These are phyloP conservation scores for Drosophila suzukii DNA, from an alignment of 1,140 invertebrate species.

Conservation along the genomic window DNA sequence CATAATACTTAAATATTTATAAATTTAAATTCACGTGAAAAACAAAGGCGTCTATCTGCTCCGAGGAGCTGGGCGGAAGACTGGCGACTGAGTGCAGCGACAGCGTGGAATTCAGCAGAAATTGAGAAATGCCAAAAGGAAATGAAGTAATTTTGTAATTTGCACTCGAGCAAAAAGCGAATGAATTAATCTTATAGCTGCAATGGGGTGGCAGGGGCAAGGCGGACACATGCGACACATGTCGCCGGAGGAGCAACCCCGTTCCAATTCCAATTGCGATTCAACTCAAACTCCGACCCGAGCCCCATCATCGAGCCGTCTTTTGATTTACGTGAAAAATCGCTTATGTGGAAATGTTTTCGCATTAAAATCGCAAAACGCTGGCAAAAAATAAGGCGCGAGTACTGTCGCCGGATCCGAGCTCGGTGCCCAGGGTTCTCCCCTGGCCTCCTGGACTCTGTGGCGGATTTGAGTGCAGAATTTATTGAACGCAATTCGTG, in stretches of 20 bases:
- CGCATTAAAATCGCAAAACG: slow-evolving; percentile 53
- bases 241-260: slow-evolving; percentile 13
- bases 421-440: slow-evolving; percentile 6
- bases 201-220: slow-evolving; percentile 17
- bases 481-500: slow-evolving; percentile 73
- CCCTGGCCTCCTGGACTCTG: slow-evolving; percentile 23
- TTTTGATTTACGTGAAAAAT: slow-evolving; percentile 81
- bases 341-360: slow-evolving; percentile 79
- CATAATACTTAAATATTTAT: slow-evolving; percentile 80
- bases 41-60: slow-evolving; percentile 67
- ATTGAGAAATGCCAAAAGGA: slow-evolving; percentile 78
- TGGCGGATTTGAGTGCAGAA: slow-evolving; percentile 64
- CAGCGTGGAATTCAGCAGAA: slow-evolving; percentile 64
- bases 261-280: not conserved
- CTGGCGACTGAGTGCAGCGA: slow-evolving; percentile 47
- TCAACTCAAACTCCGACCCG: not conserved
- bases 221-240: slow-evolving; percentile 28
- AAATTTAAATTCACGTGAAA: slow-evolving; percentile 80
- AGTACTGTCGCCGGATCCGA: slow-evolving; percentile 35
- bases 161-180: slow-evolving; percentile 78
- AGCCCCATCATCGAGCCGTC: slow-evolving; percentile 56
- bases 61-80: not conserved
- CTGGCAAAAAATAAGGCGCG: slow-evolving; percentile 33
- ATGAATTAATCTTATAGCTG: slow-evolving; percentile 75
- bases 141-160: slow-evolving; percentile 81